Base-by-base conservation (phyloP, 2,797 vertebrate genomes). In the Scyliorhinus canicula region DNA sequence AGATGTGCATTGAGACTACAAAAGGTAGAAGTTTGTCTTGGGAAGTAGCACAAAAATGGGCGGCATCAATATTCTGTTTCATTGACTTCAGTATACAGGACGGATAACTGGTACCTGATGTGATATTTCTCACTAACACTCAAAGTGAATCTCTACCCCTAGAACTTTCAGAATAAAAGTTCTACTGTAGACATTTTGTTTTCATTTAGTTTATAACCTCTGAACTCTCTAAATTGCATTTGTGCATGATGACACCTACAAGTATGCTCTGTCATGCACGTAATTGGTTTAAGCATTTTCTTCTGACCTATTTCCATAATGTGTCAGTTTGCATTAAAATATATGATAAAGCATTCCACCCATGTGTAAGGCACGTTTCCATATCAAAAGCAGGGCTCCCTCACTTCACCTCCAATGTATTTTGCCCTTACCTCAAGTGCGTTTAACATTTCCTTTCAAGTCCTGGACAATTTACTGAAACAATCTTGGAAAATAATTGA, bases 271-370 rank as follows among this genome's bases (percentile, higher is more conserved):
- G 28, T 69, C 21, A 67, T 93, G 63, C 90, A 69, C 28, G 47
- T 12, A 88, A 57, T 88, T 88, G 52, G 31, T 50, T 86, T 24
- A 91, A 60, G 31, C 88, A 65, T 91, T n/a, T 55, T 63, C 31
- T n/a, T 9, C 16, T 91, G 50, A 55, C 84, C 84, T 93, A 90
- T 90, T 90, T 90, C 31, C 4, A 57, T 90, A 57, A 52, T 60
- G 86, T 90, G 86, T 90, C 86, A 90, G 28, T 35, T 90, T 90
- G 55, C 19, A 57, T 90, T 90, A 57, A 90, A 55, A 52, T 57
- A 52, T 35, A 90, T 16, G 86, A 60, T 57, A 88, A 88, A n/a
- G 47, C 31, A 50, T 55, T 86, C 55, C 52, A 60, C 50, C 24
- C 35, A 35, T 88, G 86, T n/a, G 35, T 88, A 52, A 88, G 52